Evolutionary conservation across 2,797 vertebrate genomes (phyloP).

Genomic region (Champsocephalus gunnari): DNA sequence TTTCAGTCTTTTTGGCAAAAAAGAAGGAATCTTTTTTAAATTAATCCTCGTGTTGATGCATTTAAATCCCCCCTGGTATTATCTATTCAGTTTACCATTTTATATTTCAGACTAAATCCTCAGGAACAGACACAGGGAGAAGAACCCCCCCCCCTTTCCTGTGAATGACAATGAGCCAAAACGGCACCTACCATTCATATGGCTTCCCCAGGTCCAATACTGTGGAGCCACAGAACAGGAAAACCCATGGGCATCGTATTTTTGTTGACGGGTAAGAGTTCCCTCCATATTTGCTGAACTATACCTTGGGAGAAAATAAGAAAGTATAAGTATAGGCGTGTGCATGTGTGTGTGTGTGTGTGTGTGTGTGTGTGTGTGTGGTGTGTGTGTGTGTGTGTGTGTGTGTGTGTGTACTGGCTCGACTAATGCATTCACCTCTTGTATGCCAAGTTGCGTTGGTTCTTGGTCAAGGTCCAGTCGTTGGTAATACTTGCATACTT

Average conservation of each 20-base stretch:
- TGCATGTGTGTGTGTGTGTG: background rate
- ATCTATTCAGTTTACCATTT: constrained; percentile 60
- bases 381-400: background rate
- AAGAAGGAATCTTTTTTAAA: constrained; percentile 44
- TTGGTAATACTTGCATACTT: constrained; percentile 83
- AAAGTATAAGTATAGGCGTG: background rate
- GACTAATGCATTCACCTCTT: constrained; percentile 82
- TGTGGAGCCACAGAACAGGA: constrained; percentile 86
- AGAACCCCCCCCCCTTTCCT: background rate
- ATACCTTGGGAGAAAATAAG: constrained; percentile 61
- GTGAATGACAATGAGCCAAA: constrained; percentile 24
- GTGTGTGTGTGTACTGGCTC: background rate
- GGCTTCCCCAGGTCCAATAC: constrained; percentile 86
- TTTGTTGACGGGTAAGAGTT: constrained; percentile 68
- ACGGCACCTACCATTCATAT: constrained; percentile 73
- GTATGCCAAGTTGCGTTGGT: constrained; percentile 81
- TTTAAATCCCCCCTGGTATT: constrained; percentile 49
- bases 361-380: background rate
- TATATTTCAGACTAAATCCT: constrained; percentile 57
- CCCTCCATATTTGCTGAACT: constrained; percentile 79
- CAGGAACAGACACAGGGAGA: constrained; percentile 19
- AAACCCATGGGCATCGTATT: constrained; percentile 72
- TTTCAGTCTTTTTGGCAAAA: constrained; percentile 29
- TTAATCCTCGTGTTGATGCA: constrained; percentile 61
- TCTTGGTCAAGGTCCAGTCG: constrained; percentile 86